Base-by-base conservation (phyloP, 2,113 vertebrate species). In the Monarcha castaneiventris region DNA sequence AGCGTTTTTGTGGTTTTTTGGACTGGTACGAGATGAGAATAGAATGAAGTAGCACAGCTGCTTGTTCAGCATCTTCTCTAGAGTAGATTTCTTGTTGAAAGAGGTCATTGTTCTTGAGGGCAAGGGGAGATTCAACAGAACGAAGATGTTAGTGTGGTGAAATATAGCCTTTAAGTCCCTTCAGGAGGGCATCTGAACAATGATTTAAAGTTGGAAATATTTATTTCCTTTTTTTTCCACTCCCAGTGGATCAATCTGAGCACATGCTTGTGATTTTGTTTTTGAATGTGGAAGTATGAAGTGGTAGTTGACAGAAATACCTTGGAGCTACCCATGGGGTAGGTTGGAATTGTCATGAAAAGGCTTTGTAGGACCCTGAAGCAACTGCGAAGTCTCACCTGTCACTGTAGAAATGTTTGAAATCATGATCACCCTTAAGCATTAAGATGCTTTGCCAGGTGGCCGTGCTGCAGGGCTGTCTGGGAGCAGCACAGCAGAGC, bases 141-240 rank as follows among this genome's bases (percentile, higher is more conserved):
- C 6, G 25, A 67, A 61, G 9, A 25, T 22, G 11, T 16, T 51
- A 68, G 6, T 29, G 13, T 64, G 41, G 13, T 77, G 43, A 69
- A 86, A 39, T 86, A n/a, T 5, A 17, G 39, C 46, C 33, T 37
- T 43, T 59, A 58, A 29, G 5, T 84, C 39, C 16, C 11, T 84
- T 90, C n/a, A 59, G 78, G 6, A 51, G 9, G 6, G n/a, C 15
- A 77, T 13, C 15, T 54, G n/a, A 73, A 15, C 22, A 46, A 64
- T 58, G 12, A 58, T 67, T 72, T 75, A 55, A 74, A 62, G 16
- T 44, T 80, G 25, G 14, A 81, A 87, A 49, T 78, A 37, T 3
- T 23, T 33, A 0, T 9, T 48, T 72, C 8, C 1, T 4, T 46
- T 20, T 58, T n/a, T 48, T 56, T 30, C 13, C 9, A 2, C 1